Conservation (phyloP, 2,888 invertebrate species). For the Folsomia candida region DNA sequence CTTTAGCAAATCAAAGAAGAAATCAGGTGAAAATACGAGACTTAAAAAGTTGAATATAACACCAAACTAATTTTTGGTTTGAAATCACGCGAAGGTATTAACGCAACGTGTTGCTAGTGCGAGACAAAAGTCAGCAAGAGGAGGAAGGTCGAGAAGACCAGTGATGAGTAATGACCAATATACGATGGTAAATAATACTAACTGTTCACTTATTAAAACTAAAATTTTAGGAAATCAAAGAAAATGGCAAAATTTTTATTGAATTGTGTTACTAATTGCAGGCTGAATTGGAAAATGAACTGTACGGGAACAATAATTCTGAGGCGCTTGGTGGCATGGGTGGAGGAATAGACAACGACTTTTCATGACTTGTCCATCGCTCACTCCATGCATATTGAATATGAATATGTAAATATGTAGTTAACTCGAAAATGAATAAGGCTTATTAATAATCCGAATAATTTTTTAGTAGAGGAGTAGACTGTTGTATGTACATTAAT, state of each 20-base stretch:
- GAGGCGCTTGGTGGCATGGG: not conserved
- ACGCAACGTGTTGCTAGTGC: constrained; percentile 49
- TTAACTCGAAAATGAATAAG: too few species aligned
- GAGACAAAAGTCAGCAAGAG: constrained; percentile 46
- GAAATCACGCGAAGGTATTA: constrained; percentile 37
- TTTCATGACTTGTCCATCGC: not conserved
- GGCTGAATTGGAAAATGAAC: constrained; percentile 10
- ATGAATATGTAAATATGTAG: too few species aligned
- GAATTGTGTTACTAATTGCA: too few species aligned
- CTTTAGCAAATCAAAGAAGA: constrained; percentile 48
- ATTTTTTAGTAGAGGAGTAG: too few species aligned
- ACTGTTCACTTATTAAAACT: not conserved
- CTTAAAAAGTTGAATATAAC: constrained; percentile 3
- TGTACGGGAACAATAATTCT: not conserved
- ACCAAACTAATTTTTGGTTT: too few species aligned
- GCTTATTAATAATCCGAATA: too few species aligned
- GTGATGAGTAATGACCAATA: constrained; percentile 31
- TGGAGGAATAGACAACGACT: not conserved
- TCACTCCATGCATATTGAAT: too few species aligned
- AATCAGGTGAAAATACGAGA: too few species aligned
- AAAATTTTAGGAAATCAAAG: too few species aligned
- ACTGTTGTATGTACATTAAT: too few species aligned
- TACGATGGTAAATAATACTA: constrained; percentile 24
- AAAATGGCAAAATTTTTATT: too few species aligned
- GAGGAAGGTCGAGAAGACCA: constrained; percentile 32